A percentile compares a stretch with the other conserved stretches of the same genome.
Evolutionary conservation across 1,140 invertebrate genomes (phyloP).

Genomic region (Zophobas morio): DNA sequence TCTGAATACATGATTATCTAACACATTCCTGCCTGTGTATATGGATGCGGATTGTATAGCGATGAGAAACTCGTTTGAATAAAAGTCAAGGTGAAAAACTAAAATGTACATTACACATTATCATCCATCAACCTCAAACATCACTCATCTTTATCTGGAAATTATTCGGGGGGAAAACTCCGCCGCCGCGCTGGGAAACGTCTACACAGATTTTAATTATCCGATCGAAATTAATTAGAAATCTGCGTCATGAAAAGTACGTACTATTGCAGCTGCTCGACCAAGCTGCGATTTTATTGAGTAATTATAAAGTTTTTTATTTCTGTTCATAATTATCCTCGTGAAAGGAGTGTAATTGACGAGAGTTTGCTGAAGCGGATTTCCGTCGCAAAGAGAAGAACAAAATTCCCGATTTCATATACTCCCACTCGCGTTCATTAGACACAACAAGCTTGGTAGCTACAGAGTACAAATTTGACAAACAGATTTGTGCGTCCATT

Average conservation of each 20-base stretch:
- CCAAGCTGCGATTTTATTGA: constrained; percentile 28
- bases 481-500: too few relatives aligned
- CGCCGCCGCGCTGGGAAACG: background rate
- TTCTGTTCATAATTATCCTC: constrained; percentile 17
- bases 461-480: too few relatives aligned
- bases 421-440: background rate
- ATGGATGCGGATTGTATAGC: constrained; percentile 26
- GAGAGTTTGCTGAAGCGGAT: background rate
- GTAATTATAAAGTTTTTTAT: constrained; percentile 30
- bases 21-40: constrained; percentile 31
- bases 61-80: constrained; percentile 41
- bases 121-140: background rate
- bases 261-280: constrained; percentile 2
- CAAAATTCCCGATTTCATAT: background rate
- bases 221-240: constrained; percentile 17
- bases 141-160: background rate
- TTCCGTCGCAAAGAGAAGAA: constrained; percentile 5
- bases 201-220: background rate
- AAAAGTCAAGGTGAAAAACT: constrained; percentile 36
- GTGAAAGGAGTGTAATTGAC: constrained; percentile 35
- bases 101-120: background rate
- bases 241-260: background rate
- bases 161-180: background rate
- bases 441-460: too few relatives aligned
- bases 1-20: constrained; percentile 40